Conservation (phyloP, 1,140 invertebrate genomes). For the Aphelenchoides avenae region DNA sequence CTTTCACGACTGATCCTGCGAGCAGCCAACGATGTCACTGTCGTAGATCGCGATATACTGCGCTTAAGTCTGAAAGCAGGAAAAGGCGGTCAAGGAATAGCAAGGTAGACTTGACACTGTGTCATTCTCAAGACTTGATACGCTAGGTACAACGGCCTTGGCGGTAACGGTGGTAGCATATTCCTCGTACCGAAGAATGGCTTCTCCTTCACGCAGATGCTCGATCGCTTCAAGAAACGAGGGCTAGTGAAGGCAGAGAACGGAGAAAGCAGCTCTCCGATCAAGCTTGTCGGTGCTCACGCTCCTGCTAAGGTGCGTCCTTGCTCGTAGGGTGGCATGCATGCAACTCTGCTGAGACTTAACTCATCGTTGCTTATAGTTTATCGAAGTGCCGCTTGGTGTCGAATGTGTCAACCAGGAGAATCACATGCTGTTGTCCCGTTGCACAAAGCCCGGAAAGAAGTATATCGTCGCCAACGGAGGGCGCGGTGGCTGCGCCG, state of each 20-base stretch:
- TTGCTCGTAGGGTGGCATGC: too few species aligned
- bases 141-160: slow-evolving; percentile 50
- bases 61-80: slow-evolving; percentile 16
- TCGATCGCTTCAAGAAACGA: slow-evolving; percentile 28
- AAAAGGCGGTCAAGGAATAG: background rate
- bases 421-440: slow-evolving; percentile 29
- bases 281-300: slow-evolving; percentile 39
- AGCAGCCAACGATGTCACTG: too few species aligned
- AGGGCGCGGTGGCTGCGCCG: slow-evolving; percentile 45
- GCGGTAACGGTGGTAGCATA: slow-evolving; percentile 47
- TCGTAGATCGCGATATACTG: slow-evolving; percentile 30
- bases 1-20: too few species aligned
- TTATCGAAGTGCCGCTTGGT: slow-evolving; percentile 51
- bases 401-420: slow-evolving; percentile 51
- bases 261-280: slow-evolving; percentile 16
- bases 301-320: slow-evolving; percentile 31
- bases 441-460: slow-evolving; percentile 34
- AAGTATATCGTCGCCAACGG: slow-evolving; percentile 52
- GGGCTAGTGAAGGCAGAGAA: slow-evolving; percentile 24
- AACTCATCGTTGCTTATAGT: slow-evolving; percentile 35
- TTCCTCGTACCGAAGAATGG: slow-evolving; percentile 34
- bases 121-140: slow-evolving; percentile 22
- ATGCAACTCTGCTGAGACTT: too few species aligned
- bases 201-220: slow-evolving; percentile 40
- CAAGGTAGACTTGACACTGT: background rate